Conservation (phyloP, 1,140 invertebrate genomes). For the Drosophila cardini region DNA sequence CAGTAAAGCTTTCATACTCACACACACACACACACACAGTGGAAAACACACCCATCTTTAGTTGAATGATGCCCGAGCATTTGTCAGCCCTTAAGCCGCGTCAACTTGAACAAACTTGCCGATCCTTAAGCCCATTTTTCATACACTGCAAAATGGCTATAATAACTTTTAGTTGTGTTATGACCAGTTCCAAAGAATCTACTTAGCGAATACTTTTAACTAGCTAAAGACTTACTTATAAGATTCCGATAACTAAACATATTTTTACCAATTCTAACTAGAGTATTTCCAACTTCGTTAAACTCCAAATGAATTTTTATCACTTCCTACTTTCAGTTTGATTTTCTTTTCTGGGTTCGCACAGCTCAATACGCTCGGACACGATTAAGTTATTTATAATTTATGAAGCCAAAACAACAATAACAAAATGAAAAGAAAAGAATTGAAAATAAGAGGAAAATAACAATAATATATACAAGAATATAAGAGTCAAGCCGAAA, state of each 20-base stretch:
- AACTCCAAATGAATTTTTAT: background rate
- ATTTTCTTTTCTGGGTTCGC: slow-evolving; percentile 18
- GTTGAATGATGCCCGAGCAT: slow-evolving; percentile 48
- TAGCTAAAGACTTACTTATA: no score
- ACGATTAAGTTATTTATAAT: slow-evolving; percentile 79
- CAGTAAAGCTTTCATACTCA: background rate
- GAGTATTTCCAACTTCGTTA: background rate
- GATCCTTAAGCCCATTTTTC: slow-evolving; percentile 43
- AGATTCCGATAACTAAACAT: no score
- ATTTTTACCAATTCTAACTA: background rate
- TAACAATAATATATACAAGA: background rate
- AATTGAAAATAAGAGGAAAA: background rate
- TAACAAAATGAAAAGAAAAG: slow-evolving; percentile 11
- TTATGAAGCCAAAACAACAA: slow-evolving; percentile 53
- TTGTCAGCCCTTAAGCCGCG: slow-evolving; percentile 56
- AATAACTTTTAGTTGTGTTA: background rate
- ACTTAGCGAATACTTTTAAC: no score
- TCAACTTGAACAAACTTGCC: slow-evolving; percentile 49
- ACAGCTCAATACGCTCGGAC: slow-evolving; percentile 73
- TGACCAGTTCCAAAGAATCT: no score
- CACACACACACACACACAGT: slow-evolving; percentile 3
- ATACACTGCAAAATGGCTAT: background rate
- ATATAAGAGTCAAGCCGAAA: slow-evolving; percentile 46
- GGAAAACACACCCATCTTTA: slow-evolving; percentile 12
- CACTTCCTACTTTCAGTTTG: background rate